Evolutionary conservation across 2,888 invertebrate genomes (phyloP).

Genomic region (Lymantria dispar): DNA sequence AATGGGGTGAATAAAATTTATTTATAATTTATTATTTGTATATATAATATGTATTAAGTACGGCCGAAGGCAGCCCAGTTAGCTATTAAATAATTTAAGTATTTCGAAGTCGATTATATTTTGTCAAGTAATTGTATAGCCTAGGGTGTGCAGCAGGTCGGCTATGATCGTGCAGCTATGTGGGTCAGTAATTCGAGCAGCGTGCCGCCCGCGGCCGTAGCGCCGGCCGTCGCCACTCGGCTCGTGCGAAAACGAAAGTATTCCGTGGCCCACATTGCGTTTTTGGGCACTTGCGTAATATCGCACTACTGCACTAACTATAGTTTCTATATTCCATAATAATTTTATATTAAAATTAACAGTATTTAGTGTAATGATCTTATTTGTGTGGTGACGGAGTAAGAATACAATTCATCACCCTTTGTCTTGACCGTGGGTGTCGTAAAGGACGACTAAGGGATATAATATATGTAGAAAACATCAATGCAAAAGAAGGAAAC

Average conservation of each 20-base stretch:
- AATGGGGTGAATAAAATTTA: too few species aligned
- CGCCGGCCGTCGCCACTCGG: conserved; percentile 27
- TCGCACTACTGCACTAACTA: conserved; percentile 34
- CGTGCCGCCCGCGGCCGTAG: conserved; percentile 14
- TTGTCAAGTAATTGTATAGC: neutral
- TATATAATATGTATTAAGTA: too few species aligned
- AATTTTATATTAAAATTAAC: neutral
- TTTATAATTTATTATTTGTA: too few species aligned
- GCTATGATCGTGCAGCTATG: conserved; percentile 21
- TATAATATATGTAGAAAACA: too few species aligned
- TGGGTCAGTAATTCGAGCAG: conserved; percentile 20
- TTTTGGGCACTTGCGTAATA: conserved; percentile 57
- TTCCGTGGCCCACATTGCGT: conserved; percentile 57
- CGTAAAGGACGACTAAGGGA: too few species aligned
- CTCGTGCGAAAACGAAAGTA: conserved; percentile 67
- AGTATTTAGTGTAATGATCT: neutral
- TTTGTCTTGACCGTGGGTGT: too few species aligned
- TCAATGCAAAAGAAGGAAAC: too few species aligned
- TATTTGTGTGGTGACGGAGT: too few species aligned
- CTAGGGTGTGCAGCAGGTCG: conserved; percentile 1
- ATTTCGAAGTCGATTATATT: neutral
- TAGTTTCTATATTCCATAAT: neutral
- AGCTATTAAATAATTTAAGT: too few species aligned
- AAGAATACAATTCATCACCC: too few species aligned
- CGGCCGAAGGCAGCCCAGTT: too few species aligned